These are phyloP conservation scores for Eclectus roratus DNA, from an alignment of 2,113 vertebrate species.

Conservation along the genomic window DNA sequence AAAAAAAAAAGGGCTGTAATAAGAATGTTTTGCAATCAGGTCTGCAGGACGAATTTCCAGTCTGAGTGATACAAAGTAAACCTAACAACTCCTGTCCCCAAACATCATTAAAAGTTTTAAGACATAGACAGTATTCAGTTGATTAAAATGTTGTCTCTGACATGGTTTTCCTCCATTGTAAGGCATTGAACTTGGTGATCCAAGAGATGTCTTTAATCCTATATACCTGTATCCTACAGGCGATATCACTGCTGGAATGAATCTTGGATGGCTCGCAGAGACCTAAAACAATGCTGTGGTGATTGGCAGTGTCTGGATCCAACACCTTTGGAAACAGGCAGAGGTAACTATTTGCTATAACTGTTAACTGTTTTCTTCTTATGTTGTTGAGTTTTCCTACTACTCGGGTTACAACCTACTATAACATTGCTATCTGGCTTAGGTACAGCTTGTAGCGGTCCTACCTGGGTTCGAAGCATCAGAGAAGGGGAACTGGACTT, in stretches of 20 bases:
- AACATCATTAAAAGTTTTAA: not conserved
- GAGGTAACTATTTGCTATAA: not conserved
- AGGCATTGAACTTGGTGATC: not conserved
- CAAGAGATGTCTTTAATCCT: not conserved
- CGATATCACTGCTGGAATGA: slow-evolving; percentile 58
- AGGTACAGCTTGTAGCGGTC: slow-evolving; percentile 63
- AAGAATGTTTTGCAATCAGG: not conserved
- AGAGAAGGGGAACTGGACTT: slow-evolving; percentile 65
- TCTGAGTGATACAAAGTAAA: not conserved
- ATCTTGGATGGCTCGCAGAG: slow-evolving; percentile 56
- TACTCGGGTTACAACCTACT: not conserved
- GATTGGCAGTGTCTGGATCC: slow-evolving; percentile 65
- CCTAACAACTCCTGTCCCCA: not conserved
- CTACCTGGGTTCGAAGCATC: slow-evolving; percentile 68
- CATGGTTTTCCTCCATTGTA: not conserved
- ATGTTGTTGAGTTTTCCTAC: not conserved
- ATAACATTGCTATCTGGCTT: not conserved
- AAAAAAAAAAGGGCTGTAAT: not conserved
- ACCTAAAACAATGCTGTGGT: slow-evolving; percentile 51
- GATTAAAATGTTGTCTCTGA: not conserved
- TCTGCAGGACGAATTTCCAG: not conserved
- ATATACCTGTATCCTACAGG: not conserved
- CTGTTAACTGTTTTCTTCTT: not conserved
- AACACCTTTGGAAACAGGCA: slow-evolving; percentile 51
- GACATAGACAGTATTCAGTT: not conserved